These are phyloP conservation scores for Murina feae DNA, from an alignment of 2,113 vertebrate species.

Conservation along the genomic window DNA sequence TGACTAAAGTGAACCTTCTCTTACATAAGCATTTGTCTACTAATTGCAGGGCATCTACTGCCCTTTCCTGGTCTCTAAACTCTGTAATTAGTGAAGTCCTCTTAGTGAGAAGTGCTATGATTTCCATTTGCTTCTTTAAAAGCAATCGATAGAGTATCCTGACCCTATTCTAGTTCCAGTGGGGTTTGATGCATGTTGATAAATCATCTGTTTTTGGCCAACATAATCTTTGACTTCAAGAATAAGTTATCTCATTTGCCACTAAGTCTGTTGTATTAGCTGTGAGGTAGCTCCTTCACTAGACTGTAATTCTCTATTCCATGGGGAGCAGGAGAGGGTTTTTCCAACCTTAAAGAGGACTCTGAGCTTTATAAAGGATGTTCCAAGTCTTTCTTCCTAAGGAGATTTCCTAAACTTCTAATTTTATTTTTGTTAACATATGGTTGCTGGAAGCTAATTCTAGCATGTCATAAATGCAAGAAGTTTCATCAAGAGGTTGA, in stretches of 20 bases:
- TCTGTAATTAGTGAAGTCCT: not conserved
- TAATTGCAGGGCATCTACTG: not conserved
- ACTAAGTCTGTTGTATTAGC: not conserved
- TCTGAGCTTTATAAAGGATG: not conserved
- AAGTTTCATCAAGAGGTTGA: too few relatives aligned
- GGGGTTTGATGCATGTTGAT: not conserved
- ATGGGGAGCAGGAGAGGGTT: not conserved
- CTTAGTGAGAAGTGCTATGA: not conserved
- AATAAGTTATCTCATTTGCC: not conserved
- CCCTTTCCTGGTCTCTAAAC: not conserved
- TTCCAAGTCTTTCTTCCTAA: not conserved
- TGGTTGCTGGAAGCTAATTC: too few relatives aligned
- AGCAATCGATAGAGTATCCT: not conserved
- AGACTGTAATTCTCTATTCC: not conserved
- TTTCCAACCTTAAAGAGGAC: not conserved
- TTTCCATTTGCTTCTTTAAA: not conserved
- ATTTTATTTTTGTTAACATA: conserved; percentile 20
- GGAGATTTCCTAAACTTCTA: not conserved
- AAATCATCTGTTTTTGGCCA: not conserved
- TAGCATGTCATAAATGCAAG: too few relatives aligned
- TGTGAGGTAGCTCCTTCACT: not conserved
- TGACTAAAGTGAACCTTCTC: not conserved
- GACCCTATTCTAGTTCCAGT: not conserved
- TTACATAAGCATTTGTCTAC: not conserved
- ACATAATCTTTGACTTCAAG: not conserved